Evolutionary conservation across 2,113 vertebrate genomes (phyloP).

Genomic region (Hipposideros armiger): DNA sequence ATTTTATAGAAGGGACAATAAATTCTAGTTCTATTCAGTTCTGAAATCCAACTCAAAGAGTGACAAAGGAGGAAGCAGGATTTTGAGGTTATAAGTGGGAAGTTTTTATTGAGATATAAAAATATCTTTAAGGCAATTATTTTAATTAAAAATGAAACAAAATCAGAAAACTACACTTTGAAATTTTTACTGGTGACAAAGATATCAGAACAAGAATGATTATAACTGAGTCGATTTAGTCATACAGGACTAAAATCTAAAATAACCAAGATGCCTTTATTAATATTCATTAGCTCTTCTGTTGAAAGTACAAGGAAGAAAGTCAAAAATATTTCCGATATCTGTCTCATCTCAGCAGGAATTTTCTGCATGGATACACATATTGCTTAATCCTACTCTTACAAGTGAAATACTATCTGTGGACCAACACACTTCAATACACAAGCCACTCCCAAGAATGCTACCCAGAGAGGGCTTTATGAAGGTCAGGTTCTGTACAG

Average conservation of each 20-base stretch:
- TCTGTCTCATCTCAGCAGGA: slow-evolving; percentile 65
- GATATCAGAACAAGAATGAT: neutral
- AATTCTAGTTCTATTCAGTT: slow-evolving; percentile 18
- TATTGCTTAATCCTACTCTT: slow-evolving; percentile 37
- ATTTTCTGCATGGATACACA: slow-evolving; percentile 68
- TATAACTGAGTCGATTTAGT: neutral
- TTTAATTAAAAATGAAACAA: slow-evolving; percentile 54
- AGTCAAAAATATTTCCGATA: slow-evolving; percentile 46
- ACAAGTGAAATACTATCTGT: slow-evolving; percentile 61
- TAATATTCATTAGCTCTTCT: slow-evolving; percentile 62
- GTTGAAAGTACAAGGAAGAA: slow-evolving; percentile 59
- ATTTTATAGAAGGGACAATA: neutral
- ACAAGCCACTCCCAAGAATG: slow-evolving; percentile 72
- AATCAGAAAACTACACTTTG: slow-evolving; percentile 49
- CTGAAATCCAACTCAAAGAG: slow-evolving; percentile 42
- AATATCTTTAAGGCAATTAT: slow-evolving; percentile 55
- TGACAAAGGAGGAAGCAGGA: slow-evolving; percentile 7
- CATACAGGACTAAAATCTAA: slow-evolving; percentile 26
- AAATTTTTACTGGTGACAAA: slow-evolving; percentile 22
- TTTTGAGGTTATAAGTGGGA: neutral
- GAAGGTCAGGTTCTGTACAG: slow-evolving; percentile 60
- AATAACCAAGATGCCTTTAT: neutral
- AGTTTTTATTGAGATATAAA: slow-evolving; percentile 50
- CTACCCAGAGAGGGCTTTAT: slow-evolving; percentile 44
- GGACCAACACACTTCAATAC: slow-evolving; percentile 44